Evolutionary conservation across 1,140 invertebrate genomes (phyloP).

Genomic region (Danaus plexippus): DNA sequence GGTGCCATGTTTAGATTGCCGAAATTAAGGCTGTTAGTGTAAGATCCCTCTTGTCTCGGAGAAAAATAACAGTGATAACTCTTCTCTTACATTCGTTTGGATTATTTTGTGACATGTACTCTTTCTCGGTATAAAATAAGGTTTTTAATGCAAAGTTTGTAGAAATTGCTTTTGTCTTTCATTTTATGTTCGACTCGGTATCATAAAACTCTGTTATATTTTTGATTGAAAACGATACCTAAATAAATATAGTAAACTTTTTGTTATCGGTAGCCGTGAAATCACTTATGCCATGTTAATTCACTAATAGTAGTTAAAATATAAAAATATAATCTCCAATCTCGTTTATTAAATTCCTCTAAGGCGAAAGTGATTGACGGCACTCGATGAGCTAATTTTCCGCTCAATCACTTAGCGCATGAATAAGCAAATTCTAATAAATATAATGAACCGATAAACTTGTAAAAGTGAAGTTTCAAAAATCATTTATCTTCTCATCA

Average conservation of each 20-base stretch:
- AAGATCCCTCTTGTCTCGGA: conserved; percentile 9
- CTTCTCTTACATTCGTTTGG: conserved; percentile 8
- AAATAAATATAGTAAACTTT: too few species aligned
- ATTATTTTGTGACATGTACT: conserved; percentile 7
- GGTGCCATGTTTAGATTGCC: conserved; percentile 17
- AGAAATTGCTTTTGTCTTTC: too few species aligned
- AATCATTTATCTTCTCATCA: conserved; percentile 6
- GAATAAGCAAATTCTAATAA: conserved; percentile 31
- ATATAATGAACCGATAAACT: conserved; percentile 9
- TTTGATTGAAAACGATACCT: too few species aligned
- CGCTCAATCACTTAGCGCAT: conserved; percentile 48
- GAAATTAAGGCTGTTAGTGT: conserved; percentile 19
- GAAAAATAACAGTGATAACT: conserved; percentile 21
- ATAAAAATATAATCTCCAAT: conserved; percentile 24
- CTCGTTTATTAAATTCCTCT: conserved; percentile 27
- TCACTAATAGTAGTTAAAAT: conserved; percentile 7
- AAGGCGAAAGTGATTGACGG: conserved; percentile 37
- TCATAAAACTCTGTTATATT: too few species aligned
- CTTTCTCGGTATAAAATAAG: too few species aligned
- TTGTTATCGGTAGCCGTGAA: too few species aligned
- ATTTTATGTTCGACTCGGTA: too few species aligned
- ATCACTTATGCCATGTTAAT: too few species aligned
- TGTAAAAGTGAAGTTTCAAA: neutral
- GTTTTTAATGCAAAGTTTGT: too few species aligned
- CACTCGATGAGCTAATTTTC: conserved; percentile 43